Conservation (phyloP, 2,113 vertebrate genomes). For the Eudyptes chrysolophus region DNA sequence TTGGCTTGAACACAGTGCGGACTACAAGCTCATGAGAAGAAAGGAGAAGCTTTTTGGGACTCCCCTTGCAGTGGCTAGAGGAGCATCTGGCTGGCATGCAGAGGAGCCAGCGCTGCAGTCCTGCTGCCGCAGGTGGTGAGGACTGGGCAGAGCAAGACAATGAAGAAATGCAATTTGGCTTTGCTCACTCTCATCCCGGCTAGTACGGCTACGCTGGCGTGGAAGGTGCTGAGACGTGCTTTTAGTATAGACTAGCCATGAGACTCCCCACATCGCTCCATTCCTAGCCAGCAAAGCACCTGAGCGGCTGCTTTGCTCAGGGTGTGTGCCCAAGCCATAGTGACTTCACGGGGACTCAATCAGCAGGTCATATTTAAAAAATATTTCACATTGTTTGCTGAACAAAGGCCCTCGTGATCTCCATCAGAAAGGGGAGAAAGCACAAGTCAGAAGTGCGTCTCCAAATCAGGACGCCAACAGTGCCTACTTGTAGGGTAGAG, state of each 20-base stretch:
- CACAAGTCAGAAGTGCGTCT: not conserved
- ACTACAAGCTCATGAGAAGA: not conserved
- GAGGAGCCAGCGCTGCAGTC: not conserved
- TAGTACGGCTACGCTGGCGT: accelerated
- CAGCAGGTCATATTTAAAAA: not conserved
- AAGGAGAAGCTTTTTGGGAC: not conserved
- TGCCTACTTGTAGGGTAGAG: not conserved
- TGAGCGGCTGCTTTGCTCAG: not conserved
- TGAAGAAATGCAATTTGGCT: not conserved
- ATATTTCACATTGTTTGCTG: not conserved
- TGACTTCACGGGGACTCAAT: not conserved
- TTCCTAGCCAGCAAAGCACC: not conserved
- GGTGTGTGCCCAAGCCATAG: not conserved
- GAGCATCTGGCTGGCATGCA: accelerated
- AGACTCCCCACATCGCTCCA: not conserved
- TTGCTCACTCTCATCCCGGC: not conserved
- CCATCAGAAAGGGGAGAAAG: not conserved
- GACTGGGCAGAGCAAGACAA: not conserved
- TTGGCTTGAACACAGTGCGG: accelerated
- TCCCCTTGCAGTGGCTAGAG: not conserved
- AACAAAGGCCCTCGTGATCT: not conserved
- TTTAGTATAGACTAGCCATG: not conserved
- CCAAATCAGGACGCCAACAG: not conserved
- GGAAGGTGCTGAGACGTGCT: not conserved
- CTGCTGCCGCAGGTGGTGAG: not conserved